A percentile compares a stretch with the other conserved stretches of the same genome.
phyloP scores from a whole-genome alignment of 64 coral and sea anemone species.

The Actinia tenebrosa region DNA sequence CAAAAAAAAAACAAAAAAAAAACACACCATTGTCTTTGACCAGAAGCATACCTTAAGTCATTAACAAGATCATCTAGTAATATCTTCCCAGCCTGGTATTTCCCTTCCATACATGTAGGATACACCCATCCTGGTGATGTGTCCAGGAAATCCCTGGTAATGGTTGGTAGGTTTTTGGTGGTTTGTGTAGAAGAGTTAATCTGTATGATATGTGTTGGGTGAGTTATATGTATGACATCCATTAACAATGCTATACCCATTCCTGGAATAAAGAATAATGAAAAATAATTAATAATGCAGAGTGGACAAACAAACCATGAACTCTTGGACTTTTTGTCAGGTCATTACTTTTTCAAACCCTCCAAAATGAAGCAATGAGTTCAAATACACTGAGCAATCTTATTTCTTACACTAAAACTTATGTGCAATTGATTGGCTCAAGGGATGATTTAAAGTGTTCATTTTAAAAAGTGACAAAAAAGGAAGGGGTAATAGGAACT shows the following conservation, averaged over 20 bases:
- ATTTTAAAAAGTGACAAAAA: too few species aligned
- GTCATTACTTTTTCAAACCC: too few species aligned
- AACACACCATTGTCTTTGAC: not conserved
- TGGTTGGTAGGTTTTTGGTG: slow-evolving; percentile 40
- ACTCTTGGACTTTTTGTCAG: too few species aligned
- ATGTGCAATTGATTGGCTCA: too few species aligned
- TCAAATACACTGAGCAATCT: too few species aligned
- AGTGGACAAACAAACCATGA: not conserved
- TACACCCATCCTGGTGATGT: slow-evolving; percentile 42
- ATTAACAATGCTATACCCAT: slow-evolving; percentile 32
- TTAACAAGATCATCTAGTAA: not conserved
- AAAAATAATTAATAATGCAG: not conserved
- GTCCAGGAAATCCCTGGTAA: slow-evolving; percentile 32
- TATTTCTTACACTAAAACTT: too few species aligned
- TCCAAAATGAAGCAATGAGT: too few species aligned
- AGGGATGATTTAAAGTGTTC: too few species aligned
- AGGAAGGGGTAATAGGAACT: too few species aligned
- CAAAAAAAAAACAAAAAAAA: too few species aligned
- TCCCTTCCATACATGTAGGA: not conserved
- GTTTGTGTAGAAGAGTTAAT: slow-evolving; percentile 14
- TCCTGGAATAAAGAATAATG: not conserved
- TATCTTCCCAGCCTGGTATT: not conserved
- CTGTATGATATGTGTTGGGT: slow-evolving; percentile 43
- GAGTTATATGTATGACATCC: slow-evolving; percentile 34
- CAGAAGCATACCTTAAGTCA: not conserved